A percentile compares a stretch with the other conserved stretches of the same genome.
Evolutionary conservation across 2,113 vertebrate genomes (phyloP).

Genomic region (Scophthalmus maximus): DNA sequence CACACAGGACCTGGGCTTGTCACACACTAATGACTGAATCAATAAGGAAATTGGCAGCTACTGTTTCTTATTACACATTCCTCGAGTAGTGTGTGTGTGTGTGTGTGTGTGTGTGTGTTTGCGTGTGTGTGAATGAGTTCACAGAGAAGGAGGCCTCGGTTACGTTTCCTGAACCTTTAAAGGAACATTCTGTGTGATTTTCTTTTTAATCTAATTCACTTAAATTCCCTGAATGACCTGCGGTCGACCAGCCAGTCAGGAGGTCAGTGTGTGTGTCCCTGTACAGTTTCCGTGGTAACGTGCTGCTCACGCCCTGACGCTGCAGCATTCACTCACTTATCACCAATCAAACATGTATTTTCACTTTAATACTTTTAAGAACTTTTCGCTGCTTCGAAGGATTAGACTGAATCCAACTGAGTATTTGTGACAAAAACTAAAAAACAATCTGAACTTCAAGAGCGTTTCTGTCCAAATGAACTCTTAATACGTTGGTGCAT

Average conservation of each 20-base stretch:
- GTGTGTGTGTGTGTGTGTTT: background rate
- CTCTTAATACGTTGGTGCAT: too few species aligned
- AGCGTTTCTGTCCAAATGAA: too few species aligned
- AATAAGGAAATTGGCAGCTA: constrained; percentile 32
- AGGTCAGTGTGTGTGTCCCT: constrained; percentile 21
- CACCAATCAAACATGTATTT: too few species aligned
- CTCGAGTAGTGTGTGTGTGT: constrained; percentile 1
- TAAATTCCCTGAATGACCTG: background rate
- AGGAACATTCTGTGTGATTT: background rate
- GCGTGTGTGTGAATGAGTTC: background rate
- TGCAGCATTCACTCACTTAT: too few species aligned
- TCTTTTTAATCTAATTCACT: background rate
- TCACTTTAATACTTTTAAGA: too few species aligned
- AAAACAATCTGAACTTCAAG: too few species aligned
- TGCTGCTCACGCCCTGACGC: too few species aligned
- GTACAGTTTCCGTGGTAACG: background rate
- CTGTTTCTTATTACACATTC: constrained; percentile 52
- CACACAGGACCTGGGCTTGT: constrained; percentile 3
- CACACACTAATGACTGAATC: constrained; percentile 23
- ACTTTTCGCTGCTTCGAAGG: too few species aligned
- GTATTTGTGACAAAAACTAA: too few species aligned
- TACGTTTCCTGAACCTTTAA: background rate
- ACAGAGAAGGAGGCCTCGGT: background rate
- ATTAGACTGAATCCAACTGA: too few species aligned
- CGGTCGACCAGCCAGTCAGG: constrained; percentile 6